Base-by-base conservation (phyloP, 2,113 vertebrate species). In the Sardina pilchardus region DNA sequence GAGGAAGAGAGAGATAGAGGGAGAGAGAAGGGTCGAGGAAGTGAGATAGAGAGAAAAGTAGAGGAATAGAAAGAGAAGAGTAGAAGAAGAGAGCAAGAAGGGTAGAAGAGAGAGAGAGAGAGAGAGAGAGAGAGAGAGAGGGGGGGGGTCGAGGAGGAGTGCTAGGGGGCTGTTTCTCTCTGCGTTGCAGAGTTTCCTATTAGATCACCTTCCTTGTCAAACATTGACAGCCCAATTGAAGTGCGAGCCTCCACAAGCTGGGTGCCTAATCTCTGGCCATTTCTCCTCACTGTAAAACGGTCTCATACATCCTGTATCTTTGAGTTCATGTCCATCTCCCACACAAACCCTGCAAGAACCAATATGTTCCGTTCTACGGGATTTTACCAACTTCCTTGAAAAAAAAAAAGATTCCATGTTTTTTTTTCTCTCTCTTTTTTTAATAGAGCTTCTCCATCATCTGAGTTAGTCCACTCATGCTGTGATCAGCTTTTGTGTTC, bases 401-500 rank as follows among this genome's bases (percentile, higher is more conserved):
- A 17, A 19, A 48, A 34, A 63, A 43, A 21, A 43, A 14, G 39
- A 43, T 39, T 14, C 21, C 39, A 39, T 0, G 21, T n/a, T 16
- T 71, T 45, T 71, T 71, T 71, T 26, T 80, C 17, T 50, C 43
- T 21, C 5, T 59, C 53, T 16, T 17, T 36, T 36, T 39, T 26
- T 30, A 71, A 71, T 63, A 63, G 50, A 56, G 21, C 9, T 34
- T 78, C 71, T 78, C 71, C 71, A 36, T 78, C 71, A 78, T 78
- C 71, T 0, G 34, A 4, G n/a, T 36, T 6, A 42, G 80, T n/a
- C 75, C 30, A 42, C 10, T 6, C 0, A 12, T 14, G 53, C 48
- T 83, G 53, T 82, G 43, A 47, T 56, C 21, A 19, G 56, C 9
- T 4, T 83, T 16, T 53, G 47, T 56, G 47, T 48, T 19, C 36